Evolutionary conservation across 1,140 invertebrate genomes (phyloP).

Genomic region (Thalassaphorura encarpata): DNA sequence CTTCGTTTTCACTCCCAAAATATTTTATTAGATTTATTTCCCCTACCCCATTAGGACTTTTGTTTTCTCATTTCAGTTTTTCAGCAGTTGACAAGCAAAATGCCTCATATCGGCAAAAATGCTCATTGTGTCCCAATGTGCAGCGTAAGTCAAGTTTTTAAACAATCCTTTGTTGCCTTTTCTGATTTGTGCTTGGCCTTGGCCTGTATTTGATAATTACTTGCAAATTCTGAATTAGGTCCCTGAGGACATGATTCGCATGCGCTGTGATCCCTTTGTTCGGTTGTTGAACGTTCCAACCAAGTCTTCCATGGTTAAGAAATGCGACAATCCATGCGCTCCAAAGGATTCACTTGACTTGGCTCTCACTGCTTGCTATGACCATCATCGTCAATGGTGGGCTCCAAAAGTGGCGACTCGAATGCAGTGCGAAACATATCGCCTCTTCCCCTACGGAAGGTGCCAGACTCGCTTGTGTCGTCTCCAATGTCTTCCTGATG

Average conservation of each 20-base stretch:
- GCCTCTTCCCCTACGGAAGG: not conserved
- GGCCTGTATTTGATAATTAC: too few relatives aligned
- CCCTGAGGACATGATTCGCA: constrained; percentile 18
- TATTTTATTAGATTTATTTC: too few relatives aligned
- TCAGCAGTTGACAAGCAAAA: too few relatives aligned
- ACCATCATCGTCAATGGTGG: constrained; percentile 28
- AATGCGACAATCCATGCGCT: constrained; percentile 27
- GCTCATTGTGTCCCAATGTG: too few relatives aligned
- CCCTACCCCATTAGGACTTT: too few relatives aligned
- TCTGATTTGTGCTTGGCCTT: too few relatives aligned
- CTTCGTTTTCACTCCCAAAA: too few relatives aligned
- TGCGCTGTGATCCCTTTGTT: constrained; percentile 30
- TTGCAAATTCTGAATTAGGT: constrained; percentile 13
- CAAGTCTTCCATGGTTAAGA: constrained; percentile 21
- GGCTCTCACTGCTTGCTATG: constrained; percentile 28
- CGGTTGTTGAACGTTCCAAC: constrained; percentile 24
- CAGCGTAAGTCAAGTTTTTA: too few relatives aligned
- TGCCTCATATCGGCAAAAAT: too few relatives aligned
- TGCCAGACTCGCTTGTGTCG: constrained; percentile 5
- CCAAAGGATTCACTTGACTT: constrained; percentile 18
- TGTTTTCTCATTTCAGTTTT: too few relatives aligned
- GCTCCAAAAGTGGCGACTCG: constrained; percentile 9
- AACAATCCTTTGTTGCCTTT: too few relatives aligned
- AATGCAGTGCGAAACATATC: constrained; percentile 21
- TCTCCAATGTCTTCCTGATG: constrained; percentile 15